phyloP scores from a whole-genome alignment of 2,888 invertebrate genomes.

The Limulus polyphemus region DNA sequence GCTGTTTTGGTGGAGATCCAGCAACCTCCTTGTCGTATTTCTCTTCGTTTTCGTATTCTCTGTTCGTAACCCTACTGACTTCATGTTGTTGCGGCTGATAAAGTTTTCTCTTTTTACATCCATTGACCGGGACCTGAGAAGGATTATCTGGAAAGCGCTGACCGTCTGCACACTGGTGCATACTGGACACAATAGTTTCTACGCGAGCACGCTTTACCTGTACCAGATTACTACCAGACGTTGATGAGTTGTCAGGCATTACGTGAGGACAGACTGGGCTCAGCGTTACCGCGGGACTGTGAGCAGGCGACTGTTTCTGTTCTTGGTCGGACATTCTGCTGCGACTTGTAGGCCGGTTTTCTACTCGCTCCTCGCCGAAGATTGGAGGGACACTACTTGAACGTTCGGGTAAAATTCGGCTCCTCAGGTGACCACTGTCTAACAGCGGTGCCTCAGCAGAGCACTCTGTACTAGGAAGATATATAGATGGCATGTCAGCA shows the following conservation, averaged over 20 bases:
- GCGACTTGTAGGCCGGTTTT: too few species aligned
- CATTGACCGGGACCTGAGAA: slow-evolving; percentile 61
- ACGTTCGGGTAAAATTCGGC: too few species aligned
- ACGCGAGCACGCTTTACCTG: slow-evolving; percentile 68
- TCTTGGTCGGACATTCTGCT: slow-evolving; percentile 6
- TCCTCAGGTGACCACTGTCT: too few species aligned
- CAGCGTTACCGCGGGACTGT: neutral
- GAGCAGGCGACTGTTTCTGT: slow-evolving; percentile 3
- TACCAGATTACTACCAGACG: too few species aligned
- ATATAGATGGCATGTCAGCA: too few species aligned
- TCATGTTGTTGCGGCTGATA: slow-evolving; percentile 86
- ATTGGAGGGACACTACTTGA: too few species aligned
- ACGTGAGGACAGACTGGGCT: too few species aligned
- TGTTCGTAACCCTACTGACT: neutral
- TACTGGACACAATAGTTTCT: slow-evolving; percentile 86
- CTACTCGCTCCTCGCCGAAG: too few species aligned
- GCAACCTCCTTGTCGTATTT: slow-evolving; percentile 48
- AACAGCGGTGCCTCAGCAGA: too few species aligned
- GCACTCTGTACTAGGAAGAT: too few species aligned
- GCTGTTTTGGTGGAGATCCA: slow-evolving; percentile 39
- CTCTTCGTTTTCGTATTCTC: slow-evolving; percentile 29
- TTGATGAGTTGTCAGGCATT: too few species aligned
- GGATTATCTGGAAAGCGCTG: too few species aligned
- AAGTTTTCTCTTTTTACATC: slow-evolving; percentile 88
- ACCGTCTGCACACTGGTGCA: slow-evolving; percentile 41